phyloP scores from a whole-genome alignment of 2,113 vertebrate genomes.

The Pterocles burchelli region DNA sequence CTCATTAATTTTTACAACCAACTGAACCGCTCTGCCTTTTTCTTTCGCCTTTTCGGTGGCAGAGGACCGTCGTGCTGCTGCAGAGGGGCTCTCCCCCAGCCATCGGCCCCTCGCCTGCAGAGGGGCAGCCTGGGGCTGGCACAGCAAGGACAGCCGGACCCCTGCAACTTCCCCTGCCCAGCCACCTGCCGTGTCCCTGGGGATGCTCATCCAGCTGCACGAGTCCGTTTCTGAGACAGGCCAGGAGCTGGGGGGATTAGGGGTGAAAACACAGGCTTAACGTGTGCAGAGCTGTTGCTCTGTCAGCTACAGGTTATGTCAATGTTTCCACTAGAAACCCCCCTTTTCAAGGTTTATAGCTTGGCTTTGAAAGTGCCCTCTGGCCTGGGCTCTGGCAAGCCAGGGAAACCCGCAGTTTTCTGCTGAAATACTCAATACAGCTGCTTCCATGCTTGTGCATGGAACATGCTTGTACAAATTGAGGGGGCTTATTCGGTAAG shows the following conservation, averaged over 20 bases:
- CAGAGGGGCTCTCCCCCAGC: conserved; percentile 36
- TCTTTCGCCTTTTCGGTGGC: not conserved
- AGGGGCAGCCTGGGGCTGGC: not conserved
- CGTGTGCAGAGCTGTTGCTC: conserved; percentile 32
- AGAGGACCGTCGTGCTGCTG: not conserved
- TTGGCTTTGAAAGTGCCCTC: conserved; percentile 67
- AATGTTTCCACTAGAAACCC: conserved; percentile 73
- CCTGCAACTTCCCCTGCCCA: fast-evolving
- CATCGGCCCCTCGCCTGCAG: conserved; percentile 8
- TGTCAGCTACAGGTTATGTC: conserved; percentile 69
- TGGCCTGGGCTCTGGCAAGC: conserved; percentile 62
- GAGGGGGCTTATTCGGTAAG: not conserved
- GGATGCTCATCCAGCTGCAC: not conserved
- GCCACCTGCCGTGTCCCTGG: not conserved
- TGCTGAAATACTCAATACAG: conserved; percentile 43
- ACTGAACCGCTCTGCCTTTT: conserved; percentile 75
- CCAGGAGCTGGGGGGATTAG: conserved; percentile 1
- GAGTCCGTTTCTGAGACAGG: not conserved
- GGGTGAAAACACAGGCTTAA: conserved; percentile 29
- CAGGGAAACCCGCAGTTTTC: not conserved
- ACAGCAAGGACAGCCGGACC: fast-evolving
- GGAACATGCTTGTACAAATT: too few species aligned
- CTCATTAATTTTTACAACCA: conserved; percentile 86
- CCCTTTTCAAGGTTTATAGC: conserved; percentile 64
- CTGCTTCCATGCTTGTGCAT: not conserved